These are phyloP conservation scores for Drosophila novamexicana DNA, from an alignment of 1,140 invertebrate genomes.

Conservation along the genomic window DNA sequence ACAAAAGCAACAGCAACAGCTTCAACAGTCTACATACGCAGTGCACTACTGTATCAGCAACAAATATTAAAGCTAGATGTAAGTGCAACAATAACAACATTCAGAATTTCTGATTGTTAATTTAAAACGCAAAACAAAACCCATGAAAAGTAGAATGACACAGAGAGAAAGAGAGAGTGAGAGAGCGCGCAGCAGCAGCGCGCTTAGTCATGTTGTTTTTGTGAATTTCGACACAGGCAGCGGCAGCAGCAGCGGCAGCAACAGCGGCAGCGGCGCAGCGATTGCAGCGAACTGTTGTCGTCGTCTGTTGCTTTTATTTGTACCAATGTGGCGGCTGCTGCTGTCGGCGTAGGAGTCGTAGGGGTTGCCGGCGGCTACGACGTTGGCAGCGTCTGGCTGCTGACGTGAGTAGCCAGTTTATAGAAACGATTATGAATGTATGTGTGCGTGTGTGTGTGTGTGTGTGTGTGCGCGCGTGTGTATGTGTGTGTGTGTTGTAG, in stretches of 20 bases:
- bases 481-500: constrained; percentile 39
- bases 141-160: constrained; percentile 31
- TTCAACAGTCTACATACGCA: constrained; percentile 27
- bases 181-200: constrained; percentile 29
- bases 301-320: constrained; percentile 38
- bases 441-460: constrained; percentile 14
- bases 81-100: constrained; percentile 50
- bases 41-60: constrained; percentile 32
- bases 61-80: constrained; percentile 56
- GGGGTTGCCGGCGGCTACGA: constrained; percentile 77
- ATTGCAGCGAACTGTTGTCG: constrained; percentile 16
- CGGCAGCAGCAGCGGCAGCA: constrained; percentile 43
- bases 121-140: constrained; percentile 62
- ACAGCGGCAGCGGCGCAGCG: constrained; percentile 31
- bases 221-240: constrained; percentile 73
- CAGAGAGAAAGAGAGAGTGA: constrained; percentile 3
- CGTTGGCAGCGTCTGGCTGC: constrained; percentile 69
- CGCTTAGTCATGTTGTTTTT: constrained; percentile 80
- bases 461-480: not conserved
- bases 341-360: constrained; percentile 57
- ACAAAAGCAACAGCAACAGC: constrained; percentile 43
- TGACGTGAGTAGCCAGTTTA: constrained; percentile 64
- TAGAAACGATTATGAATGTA: constrained; percentile 41
- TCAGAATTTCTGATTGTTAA: constrained; percentile 31
- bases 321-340: constrained; percentile 37